Evolutionary conservation across 2,888 invertebrate species (phyloP).

Genomic region (Hypomecis punctinalis): DNA sequence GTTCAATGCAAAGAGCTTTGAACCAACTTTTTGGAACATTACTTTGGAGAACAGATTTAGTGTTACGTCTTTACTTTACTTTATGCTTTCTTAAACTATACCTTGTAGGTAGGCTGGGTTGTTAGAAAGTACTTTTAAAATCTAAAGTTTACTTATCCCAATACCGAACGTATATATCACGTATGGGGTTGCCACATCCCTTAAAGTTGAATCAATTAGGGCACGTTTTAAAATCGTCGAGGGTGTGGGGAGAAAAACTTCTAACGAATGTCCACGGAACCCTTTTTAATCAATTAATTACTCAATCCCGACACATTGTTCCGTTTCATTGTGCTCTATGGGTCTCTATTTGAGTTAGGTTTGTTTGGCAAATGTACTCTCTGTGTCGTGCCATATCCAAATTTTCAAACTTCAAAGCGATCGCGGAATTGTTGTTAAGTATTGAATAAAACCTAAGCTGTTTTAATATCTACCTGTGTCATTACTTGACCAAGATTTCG

Average conservation of each 20-base stretch:
- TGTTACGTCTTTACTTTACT: too few species aligned
- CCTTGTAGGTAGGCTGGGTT: too few species aligned
- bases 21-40: too few species aligned
- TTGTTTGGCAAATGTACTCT: neutral
- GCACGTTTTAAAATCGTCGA: constrained; percentile 61
- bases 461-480: too few species aligned
- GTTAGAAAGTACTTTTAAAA: neutral
- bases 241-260: constrained; percentile 71
- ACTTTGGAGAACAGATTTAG: too few species aligned
- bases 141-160: constrained; percentile 1
- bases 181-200: constrained; percentile 51
- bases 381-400: neutral
- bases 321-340: constrained; percentile 48
- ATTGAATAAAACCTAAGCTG: too few species aligned
- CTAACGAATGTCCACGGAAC: constrained; percentile 73
- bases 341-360: constrained; percentile 29
- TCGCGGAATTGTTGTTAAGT: too few species aligned
- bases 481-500: too few species aligned
- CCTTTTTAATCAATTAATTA: constrained; percentile 83
- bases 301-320: constrained; percentile 71
- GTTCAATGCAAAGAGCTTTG: too few species aligned
- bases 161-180: neutral
- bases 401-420: too few species aligned
- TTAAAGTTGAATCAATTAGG: constrained; percentile 77
- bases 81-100: too few species aligned